These are phyloP conservation scores for Pelmatolapia mariae DNA, from an alignment of 2,113 vertebrate species.

Conservation along the genomic window DNA sequence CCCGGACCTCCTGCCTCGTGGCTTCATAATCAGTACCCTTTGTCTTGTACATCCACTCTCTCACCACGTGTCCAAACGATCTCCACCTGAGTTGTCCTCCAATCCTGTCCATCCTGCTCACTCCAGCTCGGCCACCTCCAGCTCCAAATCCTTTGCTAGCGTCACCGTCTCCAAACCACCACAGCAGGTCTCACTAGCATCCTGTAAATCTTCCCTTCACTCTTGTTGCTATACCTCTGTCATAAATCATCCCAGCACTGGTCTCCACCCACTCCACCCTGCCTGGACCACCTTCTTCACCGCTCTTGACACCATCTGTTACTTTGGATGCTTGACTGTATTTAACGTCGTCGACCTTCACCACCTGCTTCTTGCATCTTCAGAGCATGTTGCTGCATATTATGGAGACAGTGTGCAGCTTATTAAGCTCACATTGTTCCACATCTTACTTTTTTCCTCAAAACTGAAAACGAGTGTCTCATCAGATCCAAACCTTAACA, in stretches of 20 bases:
- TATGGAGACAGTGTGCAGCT: not conserved
- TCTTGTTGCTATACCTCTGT: not conserved
- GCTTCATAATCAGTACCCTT: not conserved
- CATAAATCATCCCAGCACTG: not conserved
- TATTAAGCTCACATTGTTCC: fast-evolving
- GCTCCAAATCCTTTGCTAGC: not conserved
- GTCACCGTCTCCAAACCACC: not conserved
- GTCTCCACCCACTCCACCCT: not conserved
- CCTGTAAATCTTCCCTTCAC: not conserved
- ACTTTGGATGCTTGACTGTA: not conserved
- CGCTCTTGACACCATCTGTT: not conserved
- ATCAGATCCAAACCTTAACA: not conserved
- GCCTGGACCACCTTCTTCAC: not conserved
- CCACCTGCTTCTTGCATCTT: not conserved
- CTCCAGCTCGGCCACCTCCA: not conserved
- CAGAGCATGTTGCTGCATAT: not conserved
- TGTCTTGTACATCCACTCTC: not conserved
- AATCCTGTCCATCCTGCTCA: not conserved
- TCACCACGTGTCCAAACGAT: not conserved
- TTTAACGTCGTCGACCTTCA: not conserved
- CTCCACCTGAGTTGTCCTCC: not conserved
- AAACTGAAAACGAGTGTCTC: not conserved
- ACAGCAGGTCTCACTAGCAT: not conserved
- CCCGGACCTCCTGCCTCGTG: not conserved
- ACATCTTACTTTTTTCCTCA: not conserved